These are phyloP conservation scores for Apodemus agrarius DNA, from an alignment of 2,797 vertebrate species.

Conservation along the genomic window DNA sequence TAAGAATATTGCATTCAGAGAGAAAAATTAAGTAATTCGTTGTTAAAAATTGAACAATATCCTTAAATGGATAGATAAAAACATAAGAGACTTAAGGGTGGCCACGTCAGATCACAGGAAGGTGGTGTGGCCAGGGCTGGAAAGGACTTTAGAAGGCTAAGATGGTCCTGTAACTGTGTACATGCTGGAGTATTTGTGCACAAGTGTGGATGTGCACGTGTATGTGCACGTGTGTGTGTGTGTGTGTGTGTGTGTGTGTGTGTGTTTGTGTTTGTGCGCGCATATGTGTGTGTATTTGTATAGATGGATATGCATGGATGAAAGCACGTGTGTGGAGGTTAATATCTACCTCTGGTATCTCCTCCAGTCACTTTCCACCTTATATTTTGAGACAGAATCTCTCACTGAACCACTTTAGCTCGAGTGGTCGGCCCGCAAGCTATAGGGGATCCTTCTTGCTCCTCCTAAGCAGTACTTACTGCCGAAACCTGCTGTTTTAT, in stretches of 20 bases:
- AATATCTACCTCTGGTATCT: not conserved
- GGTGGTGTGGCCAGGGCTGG: not conserved
- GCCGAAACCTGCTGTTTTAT: not conserved
- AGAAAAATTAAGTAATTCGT: too few species aligned
- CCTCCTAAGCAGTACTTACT: too few species aligned
- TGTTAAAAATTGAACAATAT: slow-evolving; percentile 24
- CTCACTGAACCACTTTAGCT: not conserved
- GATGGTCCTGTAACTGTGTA: not conserved
- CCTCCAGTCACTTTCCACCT: not conserved
- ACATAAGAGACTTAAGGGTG: not conserved
- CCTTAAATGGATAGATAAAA: not conserved
- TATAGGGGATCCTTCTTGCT: not conserved
- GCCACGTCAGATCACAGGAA: not conserved
- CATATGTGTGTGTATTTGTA: not conserved
- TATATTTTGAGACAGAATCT: not conserved
- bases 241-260: not conserved
- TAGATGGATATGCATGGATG: not conserved
- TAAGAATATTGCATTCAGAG: not conserved
- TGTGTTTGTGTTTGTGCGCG: too few species aligned
- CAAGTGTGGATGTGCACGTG: too few species aligned
- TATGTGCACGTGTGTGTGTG: too few species aligned
- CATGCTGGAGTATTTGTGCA: not conserved
- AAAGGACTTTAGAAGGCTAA: not conserved
- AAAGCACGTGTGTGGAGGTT: not conserved
- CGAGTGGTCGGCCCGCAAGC: not conserved